phyloP scores from a whole-genome alignment of 2,888 invertebrate species.

The Xestia rhomboidea region DNA sequence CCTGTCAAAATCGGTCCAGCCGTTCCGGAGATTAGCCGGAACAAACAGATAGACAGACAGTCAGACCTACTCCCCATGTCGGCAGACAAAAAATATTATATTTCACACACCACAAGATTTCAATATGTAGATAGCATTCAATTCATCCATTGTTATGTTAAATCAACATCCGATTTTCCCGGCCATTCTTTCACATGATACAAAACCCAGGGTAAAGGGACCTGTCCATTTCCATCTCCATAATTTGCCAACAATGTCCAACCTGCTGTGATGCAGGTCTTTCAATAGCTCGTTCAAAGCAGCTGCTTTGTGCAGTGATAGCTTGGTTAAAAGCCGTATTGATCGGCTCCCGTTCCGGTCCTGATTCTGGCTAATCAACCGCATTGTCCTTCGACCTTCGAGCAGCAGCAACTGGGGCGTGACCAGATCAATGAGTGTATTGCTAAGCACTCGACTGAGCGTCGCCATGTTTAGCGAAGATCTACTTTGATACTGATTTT shows the following conservation, averaged over 20 bases:
- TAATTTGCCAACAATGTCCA: not conserved
- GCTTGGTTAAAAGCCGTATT: slow-evolving; percentile 48
- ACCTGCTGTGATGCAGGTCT: not conserved
- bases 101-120: not conserved
- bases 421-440: slow-evolving; percentile 60
- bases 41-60: too few relatives aligned
- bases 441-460: slow-evolving; percentile 33
- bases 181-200: slow-evolving; percentile 14
- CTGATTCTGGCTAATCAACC: slow-evolving; percentile 62
- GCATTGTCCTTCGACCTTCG: slow-evolving; percentile 72
- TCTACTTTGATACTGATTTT: not conserved
- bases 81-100: not conserved
- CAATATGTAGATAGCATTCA: not conserved
- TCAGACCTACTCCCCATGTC: not conserved
- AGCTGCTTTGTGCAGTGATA: slow-evolving; percentile 31
- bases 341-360: slow-evolving; percentile 70
- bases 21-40: too few relatives aligned
- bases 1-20: too few relatives aligned
- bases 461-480: slow-evolving; percentile 36
- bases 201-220: slow-evolving; percentile 14
- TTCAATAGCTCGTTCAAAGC: slow-evolving; percentile 19
- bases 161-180: slow-evolving; percentile 15
- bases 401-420: slow-evolving; percentile 63
- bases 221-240: slow-evolving; percentile 6
- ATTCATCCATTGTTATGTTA: not conserved